These are phyloP conservation scores for Dryomyza anilis DNA, from an alignment of 2,888 invertebrate genomes.

Conservation along the genomic window DNA sequence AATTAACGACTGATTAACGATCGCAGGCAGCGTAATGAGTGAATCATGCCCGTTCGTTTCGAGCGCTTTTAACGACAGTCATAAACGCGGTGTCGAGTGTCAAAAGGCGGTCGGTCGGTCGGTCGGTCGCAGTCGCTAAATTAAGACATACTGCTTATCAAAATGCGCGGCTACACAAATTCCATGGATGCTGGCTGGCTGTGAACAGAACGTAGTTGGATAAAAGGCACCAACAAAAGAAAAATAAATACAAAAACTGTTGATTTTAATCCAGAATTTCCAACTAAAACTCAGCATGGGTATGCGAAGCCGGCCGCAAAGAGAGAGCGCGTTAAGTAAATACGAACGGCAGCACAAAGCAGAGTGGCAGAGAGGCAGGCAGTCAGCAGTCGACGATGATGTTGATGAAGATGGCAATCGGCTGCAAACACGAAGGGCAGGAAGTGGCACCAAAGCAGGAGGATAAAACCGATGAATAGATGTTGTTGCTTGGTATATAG, in stretches of 20 bases:
- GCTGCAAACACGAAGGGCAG: too few species aligned
- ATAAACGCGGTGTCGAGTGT: too few species aligned
- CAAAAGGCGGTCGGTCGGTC: too few species aligned
- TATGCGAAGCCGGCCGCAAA: conserved; percentile 8
- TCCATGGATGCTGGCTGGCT: background rate
- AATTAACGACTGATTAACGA: too few species aligned
- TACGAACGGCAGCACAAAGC: background rate
- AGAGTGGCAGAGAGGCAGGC: background rate
- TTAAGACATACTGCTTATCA: conserved; percentile 12
- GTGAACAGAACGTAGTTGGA: too few species aligned
- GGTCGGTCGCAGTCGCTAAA: too few species aligned
- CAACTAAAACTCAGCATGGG: conserved; percentile 16
- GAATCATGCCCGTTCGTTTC: too few species aligned
- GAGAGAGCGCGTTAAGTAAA: background rate
- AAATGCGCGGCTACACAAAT: background rate
- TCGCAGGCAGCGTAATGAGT: too few species aligned
- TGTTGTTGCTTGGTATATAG: background rate
- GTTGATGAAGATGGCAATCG: too few species aligned
- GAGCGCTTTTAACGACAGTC: too few species aligned
- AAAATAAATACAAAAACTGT: background rate
- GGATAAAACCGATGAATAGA: background rate
- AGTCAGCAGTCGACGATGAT: too few species aligned
- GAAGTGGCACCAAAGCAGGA: background rate
- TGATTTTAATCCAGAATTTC: conserved; percentile 4
- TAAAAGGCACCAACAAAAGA: background rate